These are phyloP conservation scores for Dufourea novaeangliae DNA, from an alignment of 1,140 invertebrate species.

Conservation along the genomic window DNA sequence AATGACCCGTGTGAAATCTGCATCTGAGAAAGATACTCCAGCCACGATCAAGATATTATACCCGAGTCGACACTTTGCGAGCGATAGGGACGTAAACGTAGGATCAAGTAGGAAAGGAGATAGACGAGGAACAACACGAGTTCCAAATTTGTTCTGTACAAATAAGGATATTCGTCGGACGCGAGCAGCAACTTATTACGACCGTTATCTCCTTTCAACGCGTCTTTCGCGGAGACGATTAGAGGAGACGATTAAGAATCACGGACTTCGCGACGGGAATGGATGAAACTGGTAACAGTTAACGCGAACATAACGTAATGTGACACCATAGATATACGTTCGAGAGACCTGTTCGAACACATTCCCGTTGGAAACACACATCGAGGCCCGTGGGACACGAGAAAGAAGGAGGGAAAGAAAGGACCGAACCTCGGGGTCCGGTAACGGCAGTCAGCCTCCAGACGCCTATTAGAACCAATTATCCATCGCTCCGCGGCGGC, in stretches of 20 bases:
- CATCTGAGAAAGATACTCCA: too few relatives aligned
- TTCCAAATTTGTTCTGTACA: conserved; percentile 16
- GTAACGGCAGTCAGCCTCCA: conserved; percentile 61
- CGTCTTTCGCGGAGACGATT: background rate
- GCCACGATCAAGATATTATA: too few relatives aligned
- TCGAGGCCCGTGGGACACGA: conserved; percentile 10
- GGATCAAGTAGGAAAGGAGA: background rate
- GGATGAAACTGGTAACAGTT: conserved; percentile 56
- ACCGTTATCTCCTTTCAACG: conserved; percentile 31
- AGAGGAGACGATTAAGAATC: conserved; percentile 43
- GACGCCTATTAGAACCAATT: conserved; percentile 70
- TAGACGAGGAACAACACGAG: too few relatives aligned
- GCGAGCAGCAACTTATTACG: conserved; percentile 13
- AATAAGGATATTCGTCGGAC: conserved; percentile 20
- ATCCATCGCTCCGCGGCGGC: conserved; percentile 58
- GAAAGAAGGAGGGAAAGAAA: conserved; percentile 48
- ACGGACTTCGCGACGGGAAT: conserved; percentile 33
- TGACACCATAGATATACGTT: conserved; percentile 38
- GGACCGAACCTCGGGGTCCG: conserved; percentile 36
- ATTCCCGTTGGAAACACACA: conserved; percentile 17
- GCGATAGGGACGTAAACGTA: background rate
- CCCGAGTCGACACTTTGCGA: background rate
- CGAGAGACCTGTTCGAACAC: conserved; percentile 12
- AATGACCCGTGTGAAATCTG: too few relatives aligned
- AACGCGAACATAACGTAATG: conserved; percentile 58